phyloP scores from a whole-genome alignment of 1,140 invertebrate species.

The Eciton burchellii region DNA sequence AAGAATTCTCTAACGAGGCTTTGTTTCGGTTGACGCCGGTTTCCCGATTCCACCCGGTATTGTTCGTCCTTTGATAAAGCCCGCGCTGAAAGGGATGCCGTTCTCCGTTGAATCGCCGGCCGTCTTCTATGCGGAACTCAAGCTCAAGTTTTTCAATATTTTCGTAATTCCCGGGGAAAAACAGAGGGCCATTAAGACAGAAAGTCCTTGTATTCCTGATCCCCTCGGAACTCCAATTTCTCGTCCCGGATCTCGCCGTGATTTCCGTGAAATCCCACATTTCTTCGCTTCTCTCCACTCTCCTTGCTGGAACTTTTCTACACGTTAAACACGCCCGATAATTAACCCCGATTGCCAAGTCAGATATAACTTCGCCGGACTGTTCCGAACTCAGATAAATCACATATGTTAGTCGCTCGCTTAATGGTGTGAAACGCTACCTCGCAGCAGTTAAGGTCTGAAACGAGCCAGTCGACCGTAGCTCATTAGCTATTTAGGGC shows the following conservation, averaged over 20 bases:
- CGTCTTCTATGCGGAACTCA: too few species aligned
- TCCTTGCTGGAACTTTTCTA: background rate
- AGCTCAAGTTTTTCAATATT: background rate
- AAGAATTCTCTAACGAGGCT: too few species aligned
- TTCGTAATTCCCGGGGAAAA: background rate
- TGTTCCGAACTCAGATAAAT: constrained; percentile 58
- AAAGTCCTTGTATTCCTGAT: background rate
- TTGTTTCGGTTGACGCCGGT: too few species aligned
- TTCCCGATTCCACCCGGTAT: too few species aligned
- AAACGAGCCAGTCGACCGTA: constrained; percentile 57
- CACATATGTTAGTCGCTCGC: constrained; percentile 53
- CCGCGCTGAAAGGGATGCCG: too few species aligned
- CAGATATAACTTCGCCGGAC: constrained; percentile 56
- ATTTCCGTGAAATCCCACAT: background rate
- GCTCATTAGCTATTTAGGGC: constrained; percentile 61
- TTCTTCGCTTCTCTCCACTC: constrained; percentile 12
- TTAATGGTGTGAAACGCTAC: constrained; percentile 54
- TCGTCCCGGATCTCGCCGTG: too few species aligned
- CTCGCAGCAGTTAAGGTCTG: constrained; percentile 49
- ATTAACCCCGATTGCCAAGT: constrained; percentile 51
- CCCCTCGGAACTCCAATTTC: too few species aligned
- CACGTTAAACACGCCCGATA: constrained; percentile 41
- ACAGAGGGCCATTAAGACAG: background rate
- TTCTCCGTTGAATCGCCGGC: too few species aligned
- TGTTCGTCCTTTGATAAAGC: too few species aligned